phyloP scores from a whole-genome alignment of 37 sponge, comb jelly and placozoan species.

The Crambe crambe region DNA sequence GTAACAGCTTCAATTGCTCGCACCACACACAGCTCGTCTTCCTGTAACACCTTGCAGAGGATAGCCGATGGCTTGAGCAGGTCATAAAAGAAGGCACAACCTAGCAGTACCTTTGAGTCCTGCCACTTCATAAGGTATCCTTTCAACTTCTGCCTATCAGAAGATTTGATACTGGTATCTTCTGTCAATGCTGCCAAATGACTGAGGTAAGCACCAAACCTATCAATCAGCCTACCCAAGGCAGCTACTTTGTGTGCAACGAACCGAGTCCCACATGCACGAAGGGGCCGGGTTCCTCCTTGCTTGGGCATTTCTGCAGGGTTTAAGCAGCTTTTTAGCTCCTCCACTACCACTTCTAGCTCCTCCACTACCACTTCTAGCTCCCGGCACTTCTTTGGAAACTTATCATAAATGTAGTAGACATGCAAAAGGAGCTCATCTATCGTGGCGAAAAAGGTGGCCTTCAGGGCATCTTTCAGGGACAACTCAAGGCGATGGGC shows the following conservation, averaged over 20 bases:
- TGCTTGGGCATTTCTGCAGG: slow-evolving; percentile 32
- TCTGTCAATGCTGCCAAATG: slow-evolving; percentile 32
- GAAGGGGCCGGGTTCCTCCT: slow-evolving; percentile 48
- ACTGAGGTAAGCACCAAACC: slow-evolving; percentile 40
- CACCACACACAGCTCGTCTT: slow-evolving; percentile 61
- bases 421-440: slow-evolving; percentile 54
- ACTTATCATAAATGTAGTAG: slow-evolving; percentile 49
- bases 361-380: too few species aligned
- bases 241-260: slow-evolving; percentile 66
- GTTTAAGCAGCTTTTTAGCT: slow-evolving; percentile 40
- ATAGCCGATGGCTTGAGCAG: slow-evolving; percentile 48
- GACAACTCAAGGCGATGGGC: slow-evolving; percentile 58
- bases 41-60: slow-evolving; percentile 61
- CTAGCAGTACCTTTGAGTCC: slow-evolving; percentile 37
- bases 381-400: slow-evolving; percentile 56
- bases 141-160: slow-evolving; percentile 49
- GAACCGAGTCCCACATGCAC: slow-evolving; percentile 59
- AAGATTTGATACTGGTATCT: slow-evolving; percentile 17
- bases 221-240: slow-evolving; percentile 32
- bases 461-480: slow-evolving; percentile 58
- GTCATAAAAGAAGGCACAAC: too few species aligned
- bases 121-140: slow-evolving; percentile 58
- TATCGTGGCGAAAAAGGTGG: slow-evolving; percentile 29
- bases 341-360: slow-evolving; percentile 26
- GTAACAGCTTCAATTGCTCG: slow-evolving; percentile 59